Evolutionary conservation across 2,888 invertebrate genomes (phyloP), one percentile per base, ranked within the genome.

Genomic region (Cryptocephalus primarius): DNA sequence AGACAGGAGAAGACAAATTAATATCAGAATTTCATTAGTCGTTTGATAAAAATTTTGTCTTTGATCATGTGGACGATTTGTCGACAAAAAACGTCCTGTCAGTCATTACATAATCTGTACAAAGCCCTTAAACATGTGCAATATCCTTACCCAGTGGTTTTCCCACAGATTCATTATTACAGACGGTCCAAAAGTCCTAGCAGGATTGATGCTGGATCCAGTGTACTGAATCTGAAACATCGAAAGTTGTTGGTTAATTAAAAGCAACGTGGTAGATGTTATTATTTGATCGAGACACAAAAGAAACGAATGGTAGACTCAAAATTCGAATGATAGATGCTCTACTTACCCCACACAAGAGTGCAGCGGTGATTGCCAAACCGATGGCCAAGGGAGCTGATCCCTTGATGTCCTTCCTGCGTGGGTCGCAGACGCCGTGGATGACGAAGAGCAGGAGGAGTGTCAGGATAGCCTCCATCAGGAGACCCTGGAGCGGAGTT

Each of bases 391-490:
- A 60, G 1, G 80, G 78, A 9, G 78, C 78, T 47, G 80, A 80
- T 40, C 81, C 82, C 58, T 73, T 76, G 43, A 78, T 69, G 60
- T 82, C 80, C 10, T 68, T 72, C 41, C 82, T 68, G 51, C 75
- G 72, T 4, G 76, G 70, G 60, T 84, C 83, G 40, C 77, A 76
- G 1, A 79, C 79, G 0, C 74, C 76, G 55, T 80, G 80, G 9
- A 83, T 79, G 8, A 81, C 78, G 45, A 82, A 72, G 1, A 82
- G 74, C 44, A 83, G 67, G 0, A 83, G 66, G 58, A 82, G 80
- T 1, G 92, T 91, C 56, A 91, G 82, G 63, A 92, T 71, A 0
- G 83, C 83, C 67, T 94, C 94, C 48, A 92, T 77, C 40, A 90
- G 74, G 49, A 93, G 74, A n/a, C 79, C 84, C 72, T 92, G 91